A percentile compares a stretch with the other conserved stretches of the same genome.
Evolutionary conservation across 2,113 vertebrate species (phyloP).

Genomic region (Etheostoma cragini): DNA sequence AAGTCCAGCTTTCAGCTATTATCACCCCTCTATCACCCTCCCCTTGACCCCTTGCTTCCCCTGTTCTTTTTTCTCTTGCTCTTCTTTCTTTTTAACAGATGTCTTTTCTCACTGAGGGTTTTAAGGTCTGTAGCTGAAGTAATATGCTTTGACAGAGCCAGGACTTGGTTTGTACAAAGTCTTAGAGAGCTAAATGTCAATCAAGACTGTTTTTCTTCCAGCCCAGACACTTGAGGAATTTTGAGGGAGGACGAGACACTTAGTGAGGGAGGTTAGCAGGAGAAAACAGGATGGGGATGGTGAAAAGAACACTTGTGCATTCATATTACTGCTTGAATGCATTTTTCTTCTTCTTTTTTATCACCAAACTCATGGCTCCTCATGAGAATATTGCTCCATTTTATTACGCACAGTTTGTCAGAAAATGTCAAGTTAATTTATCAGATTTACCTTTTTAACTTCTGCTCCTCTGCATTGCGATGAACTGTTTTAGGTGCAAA

Average conservation of each 20-base stretch:
- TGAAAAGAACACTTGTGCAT: constrained; percentile 44
- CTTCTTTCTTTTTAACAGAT: constrained; percentile 72
- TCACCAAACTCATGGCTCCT: neutral
- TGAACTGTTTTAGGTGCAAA: neutral
- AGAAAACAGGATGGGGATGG: constrained; percentile 41
- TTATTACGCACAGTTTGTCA: neutral
- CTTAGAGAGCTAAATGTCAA: constrained; percentile 81
- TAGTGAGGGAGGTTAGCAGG: constrained; percentile 51
- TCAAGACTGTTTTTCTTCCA: constrained; percentile 81
- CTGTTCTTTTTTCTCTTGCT: constrained; percentile 44
- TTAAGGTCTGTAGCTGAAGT: constrained; percentile 77
- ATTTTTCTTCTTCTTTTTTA: too few species aligned
- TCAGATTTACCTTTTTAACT: neutral
- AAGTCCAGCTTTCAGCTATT: constrained; percentile 69
- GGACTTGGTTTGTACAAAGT: constrained; percentile 75
- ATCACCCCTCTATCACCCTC: constrained; percentile 65
- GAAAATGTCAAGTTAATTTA: neutral
- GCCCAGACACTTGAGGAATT: constrained; percentile 78
- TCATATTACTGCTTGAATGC: constrained; percentile 32
- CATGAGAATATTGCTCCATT: neutral
- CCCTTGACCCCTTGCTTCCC: constrained; percentile 46
- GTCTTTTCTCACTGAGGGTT: constrained; percentile 70
- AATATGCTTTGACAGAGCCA: constrained; percentile 77
- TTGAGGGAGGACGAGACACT: constrained; percentile 74
- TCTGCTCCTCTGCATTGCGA: neutral